Evolutionary conservation across 1,140 invertebrate genomes (phyloP), one percentile per base, ranked within the genome.

Genomic region (Cyclargus thomasi): DNA sequence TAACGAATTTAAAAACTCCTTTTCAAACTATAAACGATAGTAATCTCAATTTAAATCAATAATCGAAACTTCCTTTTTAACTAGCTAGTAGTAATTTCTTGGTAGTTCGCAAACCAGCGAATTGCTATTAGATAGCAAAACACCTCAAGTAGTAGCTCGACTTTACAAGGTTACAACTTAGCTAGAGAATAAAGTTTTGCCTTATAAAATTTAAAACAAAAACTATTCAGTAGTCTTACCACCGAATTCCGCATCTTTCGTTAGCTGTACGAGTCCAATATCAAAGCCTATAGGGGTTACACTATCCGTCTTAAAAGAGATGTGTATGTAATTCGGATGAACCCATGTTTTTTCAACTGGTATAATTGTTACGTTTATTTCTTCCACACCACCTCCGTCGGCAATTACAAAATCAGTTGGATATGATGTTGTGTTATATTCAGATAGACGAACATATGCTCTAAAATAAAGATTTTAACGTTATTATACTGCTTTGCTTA

Each of bases 361-460:
- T 23, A 70, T 57, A 36, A 64, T 35, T 18, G 55, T 53, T 11
- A 67, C 69, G 0, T 65, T 70, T 18, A 70, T 62, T 11, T 36
- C n/a, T 14, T 67, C 65, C 17, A 18, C 17, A 3, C 69, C 69
- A 22, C 69, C 63, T 7, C 72, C 73, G 0, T 70, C 36, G 0
- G 57, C 66, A 22, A 47, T 55, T 2, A 75, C 64, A 1, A 65
- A 64, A 21, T 78, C 76, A 0, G n/a, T 65, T 3, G 18, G 35
- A 39, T 8, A 63, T 16, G 57, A 73, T 0, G 65, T 73, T 62
- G 67, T 77, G 35, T 80, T 74, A 67, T 74, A 80, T 63, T 80
- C 78, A 0, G 73, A 70, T 1, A 80, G 69, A 21, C 75, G 75
- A 53, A 71, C 77, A 10, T 67, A 63, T 53, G 68, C 18, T 5